Percentiles rank a stretch among this genome's conserved stretches.
Conservation (phyloP, 2,797 vertebrate species). For the Miichthys miiuy region DNA sequence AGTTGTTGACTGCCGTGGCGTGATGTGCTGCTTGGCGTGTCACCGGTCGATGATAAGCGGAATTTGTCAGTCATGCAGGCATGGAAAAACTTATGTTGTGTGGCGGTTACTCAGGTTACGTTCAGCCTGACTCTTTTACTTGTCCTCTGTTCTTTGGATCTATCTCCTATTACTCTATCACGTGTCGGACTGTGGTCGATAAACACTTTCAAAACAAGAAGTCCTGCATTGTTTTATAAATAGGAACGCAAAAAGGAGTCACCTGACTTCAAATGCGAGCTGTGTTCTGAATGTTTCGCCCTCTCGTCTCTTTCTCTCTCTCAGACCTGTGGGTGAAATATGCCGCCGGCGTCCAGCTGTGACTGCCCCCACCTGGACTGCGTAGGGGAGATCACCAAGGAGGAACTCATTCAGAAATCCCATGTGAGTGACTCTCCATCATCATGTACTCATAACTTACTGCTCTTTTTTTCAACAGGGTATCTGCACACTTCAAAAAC, state of each 20-base stretch:
- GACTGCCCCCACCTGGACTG: slow-evolving; percentile 96
- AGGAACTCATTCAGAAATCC: slow-evolving; percentile 97
- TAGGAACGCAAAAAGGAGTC: neutral
- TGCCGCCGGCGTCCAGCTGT: slow-evolving; percentile 85
- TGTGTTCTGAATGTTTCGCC: neutral
- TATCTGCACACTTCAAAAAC: neutral
- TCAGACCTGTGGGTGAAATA: slow-evolving; percentile 75
- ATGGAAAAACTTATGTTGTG: slow-evolving; percentile 12
- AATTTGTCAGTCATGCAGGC: slow-evolving; percentile 41
- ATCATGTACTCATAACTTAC: neutral
- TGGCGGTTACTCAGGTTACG: slow-evolving; percentile 43
- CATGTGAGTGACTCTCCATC: slow-evolving; percentile 87
- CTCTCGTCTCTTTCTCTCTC: neutral
- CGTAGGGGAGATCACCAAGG: slow-evolving; percentile 98
- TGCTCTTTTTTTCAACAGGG: neutral
- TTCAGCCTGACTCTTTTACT: slow-evolving; percentile 10
- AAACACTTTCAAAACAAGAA: slow-evolving; percentile 8
- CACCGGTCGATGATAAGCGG: slow-evolving; percentile 30
- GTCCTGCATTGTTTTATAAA: slow-evolving; percentile 4
- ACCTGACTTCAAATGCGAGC: slow-evolving; percentile 2
- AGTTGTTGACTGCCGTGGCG: slow-evolving; percentile 31
- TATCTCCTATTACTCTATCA: slow-evolving; percentile 1
- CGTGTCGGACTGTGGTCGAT: neutral
- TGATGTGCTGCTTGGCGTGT: slow-evolving; percentile 10
- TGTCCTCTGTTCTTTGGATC: slow-evolving; percentile 25